Conservation (phyloP, 2,888 invertebrate genomes). For the Exephanes ischioxanthus region DNA sequence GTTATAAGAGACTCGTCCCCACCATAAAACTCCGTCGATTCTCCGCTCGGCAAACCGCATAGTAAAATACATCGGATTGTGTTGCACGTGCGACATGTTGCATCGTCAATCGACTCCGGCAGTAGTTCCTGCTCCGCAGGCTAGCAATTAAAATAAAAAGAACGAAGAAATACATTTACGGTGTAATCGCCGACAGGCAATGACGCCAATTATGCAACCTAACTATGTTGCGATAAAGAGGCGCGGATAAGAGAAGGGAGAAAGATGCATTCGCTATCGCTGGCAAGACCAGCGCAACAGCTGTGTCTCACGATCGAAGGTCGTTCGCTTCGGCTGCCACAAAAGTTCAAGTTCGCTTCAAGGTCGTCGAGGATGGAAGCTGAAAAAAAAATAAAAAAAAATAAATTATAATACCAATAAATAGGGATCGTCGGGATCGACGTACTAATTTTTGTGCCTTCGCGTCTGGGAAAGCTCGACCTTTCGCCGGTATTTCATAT, state of each 20-base stretch:
- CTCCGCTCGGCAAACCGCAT: constrained; percentile 22
- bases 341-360: constrained; percentile 39
- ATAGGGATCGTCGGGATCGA: not conserved
- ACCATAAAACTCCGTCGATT: constrained; percentile 33
- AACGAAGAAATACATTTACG: not conserved
- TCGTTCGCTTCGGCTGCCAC: not conserved
- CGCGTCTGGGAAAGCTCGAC: constrained; percentile 1
- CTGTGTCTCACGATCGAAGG: constrained; percentile 27
- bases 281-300: not conserved
- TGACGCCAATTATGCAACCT: constrained; percentile 5
- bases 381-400: not conserved
- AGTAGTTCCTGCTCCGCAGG: not conserved
- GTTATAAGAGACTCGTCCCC: constrained; percentile 53
- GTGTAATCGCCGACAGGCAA: not conserved
- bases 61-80: constrained; percentile 1
- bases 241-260: not conserved
- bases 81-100: constrained; percentile 4
- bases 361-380: constrained; percentile 23
- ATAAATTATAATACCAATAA: not conserved
- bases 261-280: not conserved
- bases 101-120: not conserved
- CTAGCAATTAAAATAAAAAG: not conserved
- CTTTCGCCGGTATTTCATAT: not conserved
- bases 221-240: not conserved
- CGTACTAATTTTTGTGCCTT: not conserved